Conservation (phyloP, 2,113 vertebrate genomes). For the Gobius niger region DNA sequence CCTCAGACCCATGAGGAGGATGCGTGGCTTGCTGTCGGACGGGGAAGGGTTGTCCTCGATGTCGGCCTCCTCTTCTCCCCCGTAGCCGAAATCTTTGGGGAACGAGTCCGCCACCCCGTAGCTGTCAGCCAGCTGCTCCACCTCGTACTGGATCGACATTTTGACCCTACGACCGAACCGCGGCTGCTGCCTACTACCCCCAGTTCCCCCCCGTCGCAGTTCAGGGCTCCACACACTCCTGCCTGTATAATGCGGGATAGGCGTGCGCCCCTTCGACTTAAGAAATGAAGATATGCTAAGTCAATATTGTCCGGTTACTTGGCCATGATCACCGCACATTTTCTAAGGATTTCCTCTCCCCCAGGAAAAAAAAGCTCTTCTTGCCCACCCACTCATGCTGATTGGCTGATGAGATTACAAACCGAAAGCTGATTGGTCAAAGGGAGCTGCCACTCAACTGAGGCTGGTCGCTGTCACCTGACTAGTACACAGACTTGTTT, state of each 20-base stretch:
- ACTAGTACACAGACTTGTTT: conserved; percentile 76
- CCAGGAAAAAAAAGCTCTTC: conserved; percentile 38
- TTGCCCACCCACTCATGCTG: conserved; percentile 32
- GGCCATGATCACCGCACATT: conserved; percentile 63
- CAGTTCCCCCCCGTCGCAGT: conserved; percentile 46
- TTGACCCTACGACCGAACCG: conserved; percentile 65
- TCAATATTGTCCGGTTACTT: conserved; percentile 42
- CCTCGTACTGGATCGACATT: conserved; percentile 96
- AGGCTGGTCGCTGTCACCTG: conserved; percentile 83
- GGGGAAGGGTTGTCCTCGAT: conserved; percentile 82
- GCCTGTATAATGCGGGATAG: conserved; percentile 15
- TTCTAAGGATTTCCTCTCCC: conserved; percentile 75
- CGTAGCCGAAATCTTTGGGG: conserved; percentile 95
- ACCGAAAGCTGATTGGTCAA: conserved; percentile 39
- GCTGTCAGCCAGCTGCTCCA: conserved; percentile 86
- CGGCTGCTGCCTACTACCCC: conserved; percentile 39
- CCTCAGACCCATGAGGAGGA: conserved; percentile 93
- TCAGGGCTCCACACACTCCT: conserved; percentile 29
- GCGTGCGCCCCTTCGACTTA: background rate
- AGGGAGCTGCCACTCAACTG: conserved; percentile 36
- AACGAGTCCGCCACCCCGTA: conserved; percentile 91
- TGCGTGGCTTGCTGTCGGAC: conserved; percentile 91
- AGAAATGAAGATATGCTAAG: conserved; percentile 12
- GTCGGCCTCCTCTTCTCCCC: conserved; percentile 92
- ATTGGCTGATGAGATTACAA: conserved; percentile 51